phyloP scores from a whole-genome alignment of 1,140 invertebrate genomes.

The Zaprionus vittiger region DNA sequence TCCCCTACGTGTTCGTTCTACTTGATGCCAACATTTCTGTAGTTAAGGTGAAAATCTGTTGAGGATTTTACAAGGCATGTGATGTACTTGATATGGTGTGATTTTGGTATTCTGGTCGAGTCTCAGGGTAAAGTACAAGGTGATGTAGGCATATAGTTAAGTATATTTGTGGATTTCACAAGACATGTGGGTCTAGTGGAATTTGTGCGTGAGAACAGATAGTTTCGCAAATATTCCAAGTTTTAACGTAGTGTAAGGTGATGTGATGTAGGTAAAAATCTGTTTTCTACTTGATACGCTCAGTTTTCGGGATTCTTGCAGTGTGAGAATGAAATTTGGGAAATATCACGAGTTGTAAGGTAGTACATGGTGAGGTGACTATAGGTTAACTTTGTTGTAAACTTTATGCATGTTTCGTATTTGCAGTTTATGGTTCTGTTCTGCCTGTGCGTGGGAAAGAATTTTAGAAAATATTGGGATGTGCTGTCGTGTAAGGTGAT shows the following conservation, averaged over 20 bases:
- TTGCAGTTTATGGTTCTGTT: not conserved
- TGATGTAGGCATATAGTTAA: not conserved
- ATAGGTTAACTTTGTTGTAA: not conserved
- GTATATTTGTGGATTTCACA: not conserved
- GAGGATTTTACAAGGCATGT: constrained; percentile 48
- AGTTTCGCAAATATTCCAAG: constrained; percentile 19
- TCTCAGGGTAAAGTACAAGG: constrained; percentile 20
- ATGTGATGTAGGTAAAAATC: constrained; percentile 8
- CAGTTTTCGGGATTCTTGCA: constrained; percentile 24
- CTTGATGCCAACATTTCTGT: constrained; percentile 17
- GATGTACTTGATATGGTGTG: constrained; percentile 50
- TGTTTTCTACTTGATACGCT: constrained; percentile 58
- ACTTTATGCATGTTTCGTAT: constrained; percentile 4
- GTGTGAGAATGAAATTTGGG: constrained; percentile 22
- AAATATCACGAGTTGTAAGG: constrained; percentile 12
- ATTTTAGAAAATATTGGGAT: not conserved
- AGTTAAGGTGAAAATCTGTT: constrained; percentile 21
- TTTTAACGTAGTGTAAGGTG: constrained; percentile 16
- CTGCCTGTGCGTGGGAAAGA: constrained; percentile 2
- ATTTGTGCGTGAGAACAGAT: not conserved
- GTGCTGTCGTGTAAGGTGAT: constrained; percentile 2
- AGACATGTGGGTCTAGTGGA: not conserved
- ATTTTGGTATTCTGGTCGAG: constrained; percentile 11
- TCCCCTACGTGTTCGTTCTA: constrained; percentile 48
- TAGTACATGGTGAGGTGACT: constrained; percentile 7